These are phyloP conservation scores for Cetonia aurata DNA, from an alignment of 2,888 invertebrate genomes.

Conservation along the genomic window DNA sequence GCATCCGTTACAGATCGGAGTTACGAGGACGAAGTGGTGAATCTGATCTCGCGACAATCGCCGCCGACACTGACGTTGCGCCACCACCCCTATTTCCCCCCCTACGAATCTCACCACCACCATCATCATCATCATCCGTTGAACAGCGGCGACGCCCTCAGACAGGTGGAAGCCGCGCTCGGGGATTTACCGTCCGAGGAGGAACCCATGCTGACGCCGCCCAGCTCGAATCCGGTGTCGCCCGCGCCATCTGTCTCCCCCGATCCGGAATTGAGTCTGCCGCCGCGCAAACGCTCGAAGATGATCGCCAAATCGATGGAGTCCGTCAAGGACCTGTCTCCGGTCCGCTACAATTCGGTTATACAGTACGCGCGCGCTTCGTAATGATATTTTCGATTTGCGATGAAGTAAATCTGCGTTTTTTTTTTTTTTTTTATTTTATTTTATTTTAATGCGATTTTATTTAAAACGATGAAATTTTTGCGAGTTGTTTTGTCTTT, in stretches of 20 bases:
- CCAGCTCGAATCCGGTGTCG: constrained; percentile 72
- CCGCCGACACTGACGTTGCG: constrained; percentile 52
- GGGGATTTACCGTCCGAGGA: constrained; percentile 71
- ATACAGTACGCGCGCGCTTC: constrained; percentile 87
- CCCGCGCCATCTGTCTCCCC: constrained; percentile 65
- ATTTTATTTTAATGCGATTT: too few relatives aligned
- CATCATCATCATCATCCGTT: constrained; percentile 56
- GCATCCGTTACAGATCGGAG: constrained; percentile 67
- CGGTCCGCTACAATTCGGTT: constrained; percentile 75
- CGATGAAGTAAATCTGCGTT: too few relatives aligned
- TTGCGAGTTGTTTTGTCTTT: too few relatives aligned
- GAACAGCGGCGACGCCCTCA: constrained; percentile 70
- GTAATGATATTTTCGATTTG: constrained; percentile 58
- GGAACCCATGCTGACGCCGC: constrained; percentile 70
- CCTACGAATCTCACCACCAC: constrained; percentile 57
- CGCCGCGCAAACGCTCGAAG: constrained; percentile 83
- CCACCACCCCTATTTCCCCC: constrained; percentile 61
- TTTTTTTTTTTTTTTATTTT: too few relatives aligned
- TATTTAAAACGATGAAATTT: too few relatives aligned
- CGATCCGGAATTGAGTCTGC: constrained; percentile 75
- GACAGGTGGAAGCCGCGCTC: constrained; percentile 75
- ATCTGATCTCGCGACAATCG: constrained; percentile 57
- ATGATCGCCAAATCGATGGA: constrained; percentile 80
- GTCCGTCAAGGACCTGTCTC: constrained; percentile 52
- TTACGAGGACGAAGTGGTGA: constrained; percentile 60